Base-by-base conservation (phyloP, 2,888 invertebrate species). In the Lampropteryx suffumata region DNA sequence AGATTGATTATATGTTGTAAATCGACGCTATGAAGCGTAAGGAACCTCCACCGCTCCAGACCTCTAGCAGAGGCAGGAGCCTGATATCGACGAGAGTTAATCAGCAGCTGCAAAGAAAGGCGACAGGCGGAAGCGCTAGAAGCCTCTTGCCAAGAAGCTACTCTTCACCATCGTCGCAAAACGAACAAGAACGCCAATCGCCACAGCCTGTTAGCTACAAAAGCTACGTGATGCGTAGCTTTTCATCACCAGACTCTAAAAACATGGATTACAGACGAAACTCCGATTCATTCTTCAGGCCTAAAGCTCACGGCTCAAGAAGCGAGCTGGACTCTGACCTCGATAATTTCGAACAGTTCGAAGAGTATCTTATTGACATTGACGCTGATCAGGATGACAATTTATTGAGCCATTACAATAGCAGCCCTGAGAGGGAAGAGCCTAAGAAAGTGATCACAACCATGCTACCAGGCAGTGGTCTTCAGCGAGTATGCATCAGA, bases 311-410 rank as follows among this genome's bases (percentile, higher is more conserved):
- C 17, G 83, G 82, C 1, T 85, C 87, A 0, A 76, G 83, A 59
- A 79, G 73, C 43, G 89, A 89, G 58, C 55, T 89, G 8, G 89
- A 90, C 48, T 82, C 85, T 0, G 90, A 90, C 64, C 72, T 85
- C 12, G 88, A 89, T 39, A 84, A 82, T 44, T 88, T 83, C 49
- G 89, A 89, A 54, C 82, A 82, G 47, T 86, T 89, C 29, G 86
- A 87, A 48, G 88, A 88, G 46, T 77, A 79, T 32, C 80, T 89
- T 14, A 67, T 90, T n/a, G 89, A 90, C 55, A 85, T 88, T 28
- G 89, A 90, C 46, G 84, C 83, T 7, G 88, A 88, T 54, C 76
- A 81, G 32, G 86, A 87, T 28, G 80, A 81, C 1, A 64, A 69
- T 27, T 50, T 73, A 3, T 71, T 81, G 13, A 72, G 74, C 12